Evolutionary conservation across 2,113 vertebrate species (phyloP), one percentile per base, ranked within the genome.

Genomic region (Irena cyanogastra): DNA sequence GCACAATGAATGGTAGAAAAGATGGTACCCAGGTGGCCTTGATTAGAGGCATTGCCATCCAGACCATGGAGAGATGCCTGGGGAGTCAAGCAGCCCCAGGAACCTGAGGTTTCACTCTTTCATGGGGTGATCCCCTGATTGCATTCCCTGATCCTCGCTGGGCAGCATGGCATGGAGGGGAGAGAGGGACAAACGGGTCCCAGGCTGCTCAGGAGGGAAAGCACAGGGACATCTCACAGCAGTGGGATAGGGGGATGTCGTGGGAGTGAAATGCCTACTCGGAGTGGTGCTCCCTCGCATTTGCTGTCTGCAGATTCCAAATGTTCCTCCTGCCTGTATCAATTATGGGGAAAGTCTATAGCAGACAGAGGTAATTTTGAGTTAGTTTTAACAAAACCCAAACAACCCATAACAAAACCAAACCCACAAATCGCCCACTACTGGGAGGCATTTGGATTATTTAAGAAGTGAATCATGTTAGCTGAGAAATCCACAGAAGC

Each of bases 11-110:
- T 0, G 23, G 52, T 17, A 57, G 35, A 24, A 33, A 59, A 82
- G 74, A 17, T 15, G 15, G 27, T 50, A 24, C 37, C 68, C 20
- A 22, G 27, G 13, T 65, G 45, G 41, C 26, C 13, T 50, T 37
- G 39, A 33, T 49, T 28, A 42, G 42, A 70, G 27, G 22, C 6
- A 26, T 69, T 54, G 17, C 17, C 2, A 1, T 10, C n/a, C 49
- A 33, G 10, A 59, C 5, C 28, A 56, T 0, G 0, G 0, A 56
- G 14, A 54, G 31, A n/a, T 6, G 45, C 16, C 22, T n/a, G 33
- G 7, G 24, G 28, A 56, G 8, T 5, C 5, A 1, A 23, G n/a
- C 47, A 59, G 9, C 21, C 17, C 11, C 13, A 18, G 23, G 14
- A 84, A 41, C 16, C 7, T 33, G 27, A 49, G 23, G 21, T 24